Evolutionary conservation across 2,797 vertebrate genomes (phyloP), one percentile per base, ranked within the genome.

Genomic region (Parotocinclus haroldoi): DNA sequence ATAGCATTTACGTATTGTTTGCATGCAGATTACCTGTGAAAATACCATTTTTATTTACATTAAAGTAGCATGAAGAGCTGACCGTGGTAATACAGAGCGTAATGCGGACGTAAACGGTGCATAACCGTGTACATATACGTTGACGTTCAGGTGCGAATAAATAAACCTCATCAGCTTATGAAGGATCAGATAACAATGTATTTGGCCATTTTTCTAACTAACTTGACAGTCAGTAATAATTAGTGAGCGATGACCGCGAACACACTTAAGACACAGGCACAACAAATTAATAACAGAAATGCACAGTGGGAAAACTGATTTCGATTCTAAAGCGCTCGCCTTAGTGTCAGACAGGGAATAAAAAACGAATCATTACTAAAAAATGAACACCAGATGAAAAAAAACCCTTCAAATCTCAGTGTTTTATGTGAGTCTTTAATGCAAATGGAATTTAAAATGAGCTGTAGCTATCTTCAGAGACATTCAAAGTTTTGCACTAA

Each of bases 401-500:
- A 81, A 79, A 83, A 82, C 82, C 78, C 82, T 82, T 86, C 80
- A 82, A 87, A 89, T 88, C 83, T 71, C 80, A 77, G 84, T 57
- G 79, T 85, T 87, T 89, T 84, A 83, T 79, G 82, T 86, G 87
- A 89, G 87, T 89, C 88, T 93, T 94, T 94, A 91, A 93, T 90
- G 93, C 89, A 89, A 93, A 93, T 89, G 87, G 92, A 92, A 94
- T 94, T 83, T 84, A 42, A 87, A 89, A 93, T 91, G 92, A 92
- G 87, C 81, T 70, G 84, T 60, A 83, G 86, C 86, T 76, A 84
- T 90, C 88, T 89, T 86, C 84, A 82, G 87, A 89, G 88, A 87
- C 85, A 82, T 79, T 76, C 82, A 68, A 79, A 79, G 89, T 80
- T 89, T 89, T 89, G 84, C 75, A 81, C 75, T 68, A 88, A 87